A percentile compares a stretch with the other conserved stretches of the same genome.
These are phyloP conservation scores for Drosophila macrothrix DNA, from an alignment of 2,888 invertebrate species.

Conservation along the genomic window DNA sequence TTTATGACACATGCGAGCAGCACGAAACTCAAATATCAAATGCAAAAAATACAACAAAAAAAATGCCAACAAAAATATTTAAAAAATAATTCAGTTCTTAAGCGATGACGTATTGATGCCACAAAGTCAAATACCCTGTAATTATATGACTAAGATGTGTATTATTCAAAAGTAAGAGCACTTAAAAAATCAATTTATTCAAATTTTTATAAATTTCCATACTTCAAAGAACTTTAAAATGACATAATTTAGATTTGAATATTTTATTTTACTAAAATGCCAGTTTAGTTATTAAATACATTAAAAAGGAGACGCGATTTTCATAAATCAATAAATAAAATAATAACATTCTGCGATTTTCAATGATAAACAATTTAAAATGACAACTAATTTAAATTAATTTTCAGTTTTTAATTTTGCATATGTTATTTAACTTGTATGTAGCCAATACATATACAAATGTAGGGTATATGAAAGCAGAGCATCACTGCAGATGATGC, in stretches of 20 bases:
- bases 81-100: conserved; percentile 2
- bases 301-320: not conserved
- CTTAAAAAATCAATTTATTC: not conserved
- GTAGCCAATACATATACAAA: not conserved
- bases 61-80: conserved; percentile 21
- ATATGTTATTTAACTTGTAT: not conserved
- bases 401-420: rapidly evolving
- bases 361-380: not conserved
- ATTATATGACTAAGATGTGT: not conserved
- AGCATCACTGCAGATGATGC: not conserved
- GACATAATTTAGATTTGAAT: not conserved
- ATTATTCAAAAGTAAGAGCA: not conserved
- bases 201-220: not conserved
- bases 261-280: not conserved
- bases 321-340: not conserved
- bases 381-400: not conserved
- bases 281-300: not conserved
- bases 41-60: conserved; percentile 10
- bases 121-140: conserved; percentile 2
- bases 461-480: conserved; percentile 5
- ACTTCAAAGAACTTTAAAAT: not conserved
- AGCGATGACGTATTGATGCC: not conserved
- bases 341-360: not conserved
- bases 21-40: conserved; percentile 37
- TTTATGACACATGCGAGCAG: conserved; percentile 71